Conservation (phyloP, 2,113 vertebrate species). For the Hylia prasina region DNA sequence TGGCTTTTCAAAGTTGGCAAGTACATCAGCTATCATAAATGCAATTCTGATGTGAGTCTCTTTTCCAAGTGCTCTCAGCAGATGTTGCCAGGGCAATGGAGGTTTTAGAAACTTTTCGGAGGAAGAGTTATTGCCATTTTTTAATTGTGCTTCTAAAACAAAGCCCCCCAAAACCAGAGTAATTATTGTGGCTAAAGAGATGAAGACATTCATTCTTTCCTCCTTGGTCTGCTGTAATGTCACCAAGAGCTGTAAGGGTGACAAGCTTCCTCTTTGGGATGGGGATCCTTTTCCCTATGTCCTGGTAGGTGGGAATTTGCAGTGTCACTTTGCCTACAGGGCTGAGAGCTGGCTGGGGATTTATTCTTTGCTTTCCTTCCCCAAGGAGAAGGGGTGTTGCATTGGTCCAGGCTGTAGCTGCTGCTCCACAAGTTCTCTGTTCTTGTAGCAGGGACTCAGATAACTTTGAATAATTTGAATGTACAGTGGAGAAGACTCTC, state of each 20-base stretch:
- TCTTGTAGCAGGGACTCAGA: background rate
- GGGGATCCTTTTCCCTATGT: rapidly evolving
- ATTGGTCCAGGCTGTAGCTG: background rate
- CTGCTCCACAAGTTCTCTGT: background rate
- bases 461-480: no score
- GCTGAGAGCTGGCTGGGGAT: background rate
- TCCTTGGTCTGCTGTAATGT: background rate
- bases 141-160: background rate
- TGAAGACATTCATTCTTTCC: background rate
- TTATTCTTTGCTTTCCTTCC: background rate
- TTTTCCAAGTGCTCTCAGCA: conserved; percentile 33
- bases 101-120: background rate
- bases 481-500: background rate
- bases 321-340: background rate
- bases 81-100: conserved; percentile 29
- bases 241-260: background rate
- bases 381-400: background rate
- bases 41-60: background rate
- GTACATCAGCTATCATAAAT: conserved; percentile 36
- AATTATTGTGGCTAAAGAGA: background rate
- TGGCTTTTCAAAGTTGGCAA: conserved; percentile 43
- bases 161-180: background rate
- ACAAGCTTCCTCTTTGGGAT: background rate
- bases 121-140: background rate
- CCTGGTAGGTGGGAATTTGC: background rate